Conservation (phyloP, 2,888 invertebrate species). For the Lasioglossum marginatum region DNA sequence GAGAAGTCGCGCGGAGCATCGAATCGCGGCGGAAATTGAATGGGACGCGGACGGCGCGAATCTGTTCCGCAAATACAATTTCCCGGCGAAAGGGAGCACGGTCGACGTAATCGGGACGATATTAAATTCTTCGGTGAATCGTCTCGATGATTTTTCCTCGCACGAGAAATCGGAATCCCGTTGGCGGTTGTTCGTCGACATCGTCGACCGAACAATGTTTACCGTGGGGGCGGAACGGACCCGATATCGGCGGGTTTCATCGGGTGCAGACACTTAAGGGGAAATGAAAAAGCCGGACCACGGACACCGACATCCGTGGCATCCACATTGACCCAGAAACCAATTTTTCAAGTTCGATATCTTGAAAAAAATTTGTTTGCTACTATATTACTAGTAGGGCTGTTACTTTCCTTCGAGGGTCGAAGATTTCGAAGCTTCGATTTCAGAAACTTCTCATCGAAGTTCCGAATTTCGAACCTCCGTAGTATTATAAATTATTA, state of each 20-base stretch:
- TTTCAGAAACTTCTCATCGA: no score
- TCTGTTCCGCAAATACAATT: conserved; percentile 26
- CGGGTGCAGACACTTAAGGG: conserved; percentile 35
- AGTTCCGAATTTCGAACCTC: no score
- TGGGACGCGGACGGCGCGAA: conserved; percentile 15
- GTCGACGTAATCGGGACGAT: conserved; percentile 8
- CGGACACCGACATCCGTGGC: conserved; percentile 7
- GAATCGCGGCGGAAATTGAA: conserved; percentile 5
- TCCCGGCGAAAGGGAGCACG: not conserved
- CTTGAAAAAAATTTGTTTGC: no score
- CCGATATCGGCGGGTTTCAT: conserved; percentile 23
- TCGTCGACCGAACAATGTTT: conserved; percentile 2
- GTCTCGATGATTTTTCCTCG: not conserved
- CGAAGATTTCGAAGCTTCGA: no score
- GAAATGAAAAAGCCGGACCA: conserved; percentile 28
- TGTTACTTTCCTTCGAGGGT: no score
- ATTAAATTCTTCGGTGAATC: conserved; percentile 7
- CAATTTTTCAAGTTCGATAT: no score
- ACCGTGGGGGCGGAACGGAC: not conserved
- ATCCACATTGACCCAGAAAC: no score
- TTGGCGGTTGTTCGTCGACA: not conserved
- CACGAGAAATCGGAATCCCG: not conserved
- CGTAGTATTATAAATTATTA: no score
- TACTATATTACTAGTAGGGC: no score
- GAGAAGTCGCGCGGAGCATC: not conserved